A percentile compares a stretch with the other conserved stretches of the same genome.
phyloP scores from a whole-genome alignment of 2,888 invertebrate species.

The Sinelater perroti region DNA sequence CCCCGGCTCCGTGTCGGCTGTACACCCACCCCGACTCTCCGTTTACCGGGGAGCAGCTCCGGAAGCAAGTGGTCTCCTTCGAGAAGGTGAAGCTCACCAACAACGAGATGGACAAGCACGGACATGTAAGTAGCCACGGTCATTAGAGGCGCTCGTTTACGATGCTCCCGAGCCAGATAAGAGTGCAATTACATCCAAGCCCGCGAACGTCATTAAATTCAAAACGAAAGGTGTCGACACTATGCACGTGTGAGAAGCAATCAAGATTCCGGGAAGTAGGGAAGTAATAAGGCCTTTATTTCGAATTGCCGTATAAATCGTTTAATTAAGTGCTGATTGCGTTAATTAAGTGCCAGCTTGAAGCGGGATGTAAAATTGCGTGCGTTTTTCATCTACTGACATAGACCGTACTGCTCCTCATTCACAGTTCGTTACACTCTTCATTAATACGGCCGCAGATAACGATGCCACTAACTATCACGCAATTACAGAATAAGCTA shows the following conservation, averaged over 20 bases:
- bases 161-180: neutral
- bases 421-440: conserved; percentile 34
- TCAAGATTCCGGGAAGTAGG: conserved; percentile 17
- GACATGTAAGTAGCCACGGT: conserved; percentile 70
- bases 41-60: conserved; percentile 80
- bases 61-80: conserved; percentile 81
- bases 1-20: conserved; percentile 74
- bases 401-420: conserved; percentile 1
- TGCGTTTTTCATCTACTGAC: conserved; percentile 19
- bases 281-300: conserved; percentile 25
- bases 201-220: conserved; percentile 18
- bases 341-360: conserved; percentile 30
- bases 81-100: conserved; percentile 87
- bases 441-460: conserved; percentile 18
- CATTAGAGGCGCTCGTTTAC: neutral
- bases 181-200: conserved; percentile 11
- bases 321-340: conserved; percentile 34
- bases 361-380: conserved; percentile 26
- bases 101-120: conserved; percentile 82
- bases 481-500: conserved; percentile 20
- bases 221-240: conserved; percentile 22
- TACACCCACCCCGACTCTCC: conserved; percentile 84
- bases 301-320: conserved; percentile 24
- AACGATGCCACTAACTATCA: conserved; percentile 22
- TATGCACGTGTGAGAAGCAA: conserved; percentile 25